Base-by-base conservation (phyloP, 2,113 vertebrate species). In the Pachycephala philippinensis region DNA sequence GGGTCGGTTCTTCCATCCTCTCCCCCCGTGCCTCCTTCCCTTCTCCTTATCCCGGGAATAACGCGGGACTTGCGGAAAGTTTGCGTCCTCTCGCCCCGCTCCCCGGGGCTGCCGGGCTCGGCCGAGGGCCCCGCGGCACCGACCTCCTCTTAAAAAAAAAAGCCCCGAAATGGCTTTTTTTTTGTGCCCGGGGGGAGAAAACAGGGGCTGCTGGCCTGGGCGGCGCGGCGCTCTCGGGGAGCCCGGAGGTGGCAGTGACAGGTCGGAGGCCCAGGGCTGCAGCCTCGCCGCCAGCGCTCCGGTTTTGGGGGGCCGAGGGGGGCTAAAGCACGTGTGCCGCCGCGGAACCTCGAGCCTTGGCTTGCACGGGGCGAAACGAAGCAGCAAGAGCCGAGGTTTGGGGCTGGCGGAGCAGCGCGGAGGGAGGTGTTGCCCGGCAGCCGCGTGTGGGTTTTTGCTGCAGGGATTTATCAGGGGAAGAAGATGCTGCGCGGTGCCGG, bases 381-480 rank as follows among this genome's bases (percentile, higher is more conserved):
- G 56, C 42, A 15, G 13, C 6, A 7, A 1, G 9, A 9, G 7
- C 24, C 8, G n/a, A 18, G 37, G 22, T 10, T 33, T 1, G 50
- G 35, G 75, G 50, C 56, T 42, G 49, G 56, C 33, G 45, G 53
- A 59, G 79, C 26, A 71, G 60, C 57, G 12, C 4, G 27, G 15
- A 31, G 61, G 79, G 85, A 88, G 87, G 82, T 84, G 81, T 66
- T 82, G 91, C 80, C 15, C 84, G 68, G 60, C 72, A 8, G 89
- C 60, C 53, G 84, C 45, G 68, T 93, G 91, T 75, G 95, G 85
- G 90, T 57, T 39, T 97, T 93, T 95, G 85, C 92, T 95, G 95
- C 95, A 95, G 95, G 90, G 77, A 94, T 96, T 94, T 83, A 56
- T 96, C 94, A 93, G 94, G 82, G 37, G 37, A n/a, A n/a, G 18